Evolutionary conservation across 2,888 invertebrate genomes (phyloP).

Genomic region (Venustoraphidia nigricollis): DNA sequence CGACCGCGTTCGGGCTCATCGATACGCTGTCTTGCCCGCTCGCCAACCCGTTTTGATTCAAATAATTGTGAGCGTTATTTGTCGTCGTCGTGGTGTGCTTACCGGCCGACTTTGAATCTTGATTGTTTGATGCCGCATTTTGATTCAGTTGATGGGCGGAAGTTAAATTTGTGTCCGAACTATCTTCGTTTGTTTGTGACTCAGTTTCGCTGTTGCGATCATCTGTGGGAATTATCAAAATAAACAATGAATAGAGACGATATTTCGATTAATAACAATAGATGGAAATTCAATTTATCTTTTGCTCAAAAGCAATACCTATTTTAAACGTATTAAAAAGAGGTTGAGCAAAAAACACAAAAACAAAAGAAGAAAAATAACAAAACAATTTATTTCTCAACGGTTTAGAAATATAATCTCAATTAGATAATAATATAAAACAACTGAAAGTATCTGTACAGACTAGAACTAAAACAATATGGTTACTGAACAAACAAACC

Average conservation of each 20-base stretch:
- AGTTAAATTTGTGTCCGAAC: conserved; percentile 43
- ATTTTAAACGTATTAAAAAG: conserved; percentile 9
- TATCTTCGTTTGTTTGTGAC: conserved; percentile 67
- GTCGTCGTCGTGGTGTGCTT: conserved; percentile 24
- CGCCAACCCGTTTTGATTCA: conserved; percentile 20
- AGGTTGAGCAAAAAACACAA: conserved; percentile 10
- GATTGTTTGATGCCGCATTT: conserved; percentile 21
- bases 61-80: conserved; percentile 5
- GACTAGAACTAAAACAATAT: conserved; percentile 5
- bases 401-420: neutral
- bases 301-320: conserved; percentile 10
- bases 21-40: conserved; percentile 16
- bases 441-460: conserved; percentile 7
- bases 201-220: conserved; percentile 79
- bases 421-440: conserved; percentile 9
- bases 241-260: conserved; percentile 20
- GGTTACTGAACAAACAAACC: conserved; percentile 3
- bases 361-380: conserved; percentile 15
- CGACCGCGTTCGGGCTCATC: conserved; percentile 17
- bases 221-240: conserved; percentile 30
- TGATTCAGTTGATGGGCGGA: conserved; percentile 10
- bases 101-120: conserved; percentile 25
- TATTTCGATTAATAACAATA: conserved; percentile 10
- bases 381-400: conserved; percentile 11
- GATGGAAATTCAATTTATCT: conserved; percentile 8